Evolutionary conservation across 2,797 vertebrate genomes (phyloP).

Genomic region (Peromyscus eremicus): DNA sequence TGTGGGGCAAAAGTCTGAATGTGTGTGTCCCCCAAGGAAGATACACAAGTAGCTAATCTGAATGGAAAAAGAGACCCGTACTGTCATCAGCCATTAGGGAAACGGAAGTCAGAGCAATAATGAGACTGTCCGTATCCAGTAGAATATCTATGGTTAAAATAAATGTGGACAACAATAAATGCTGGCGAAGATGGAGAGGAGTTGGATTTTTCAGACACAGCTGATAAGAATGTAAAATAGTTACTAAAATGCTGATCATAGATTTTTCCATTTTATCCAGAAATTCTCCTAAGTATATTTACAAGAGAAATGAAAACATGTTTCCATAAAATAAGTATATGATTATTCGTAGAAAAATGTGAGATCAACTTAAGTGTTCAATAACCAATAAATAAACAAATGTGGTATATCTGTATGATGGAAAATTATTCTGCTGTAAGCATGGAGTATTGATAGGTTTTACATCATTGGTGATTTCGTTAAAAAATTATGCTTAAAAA

Average conservation of each 20-base stretch:
- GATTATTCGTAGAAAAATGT: not conserved
- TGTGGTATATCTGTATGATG: not conserved
- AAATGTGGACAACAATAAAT: not conserved
- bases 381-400: not conserved
- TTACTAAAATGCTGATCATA: constrained; percentile 13
- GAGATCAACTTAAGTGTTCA: not conserved
- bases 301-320: constrained; percentile 43
- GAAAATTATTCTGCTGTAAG: constrained; percentile 9
- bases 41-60: not conserved
- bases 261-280: constrained; percentile 6
- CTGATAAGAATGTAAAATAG: not conserved
- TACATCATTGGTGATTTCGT: not conserved
- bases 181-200: not conserved
- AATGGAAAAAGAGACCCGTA: not conserved
- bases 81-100: not conserved
- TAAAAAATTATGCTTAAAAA: not conserved
- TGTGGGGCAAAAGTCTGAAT: not conserved
- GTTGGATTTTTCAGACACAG: not conserved
- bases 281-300: not conserved
- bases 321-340: not conserved
- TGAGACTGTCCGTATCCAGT: not conserved
- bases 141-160: not conserved
- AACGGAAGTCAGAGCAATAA: not conserved
- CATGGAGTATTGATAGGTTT: not conserved
- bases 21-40: constrained; percentile 2